Evolutionary conservation across 2,888 invertebrate genomes (phyloP).

Genomic region (Coecobrya sp.): DNA sequence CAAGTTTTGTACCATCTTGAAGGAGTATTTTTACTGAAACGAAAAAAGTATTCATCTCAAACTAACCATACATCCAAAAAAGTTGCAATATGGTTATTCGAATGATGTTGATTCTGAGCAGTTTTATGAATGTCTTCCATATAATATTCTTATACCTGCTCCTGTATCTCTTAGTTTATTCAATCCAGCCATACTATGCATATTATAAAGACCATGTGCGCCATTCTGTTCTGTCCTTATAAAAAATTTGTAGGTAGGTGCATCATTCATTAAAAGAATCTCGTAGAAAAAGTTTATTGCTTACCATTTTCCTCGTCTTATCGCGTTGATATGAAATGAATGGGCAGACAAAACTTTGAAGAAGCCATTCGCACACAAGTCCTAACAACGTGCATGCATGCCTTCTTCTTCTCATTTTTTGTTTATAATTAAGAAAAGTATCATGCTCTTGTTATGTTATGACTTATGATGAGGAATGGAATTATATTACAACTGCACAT

Average conservation of each 20-base stretch:
- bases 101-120: slow-evolving; percentile 7
- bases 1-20: slow-evolving; percentile 20
- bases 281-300: slow-evolving; percentile 28
- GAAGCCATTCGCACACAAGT: slow-evolving; percentile 55
- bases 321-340: slow-evolving; percentile 37
- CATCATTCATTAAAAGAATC: slow-evolving; percentile 44
- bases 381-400: neutral
- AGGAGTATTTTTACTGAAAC: neutral
- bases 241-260: neutral
- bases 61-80: slow-evolving; percentile 18
- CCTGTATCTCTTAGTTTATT: no score
- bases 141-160: no score
- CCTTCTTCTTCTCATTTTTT: slow-evolving; percentile 8
- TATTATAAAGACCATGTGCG: neutral
- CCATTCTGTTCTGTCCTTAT: neutral
- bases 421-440: slow-evolving; percentile 70
- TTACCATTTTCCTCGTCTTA: slow-evolving; percentile 7
- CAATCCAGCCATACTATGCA: slow-evolving; percentile 13
- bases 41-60: neutral
- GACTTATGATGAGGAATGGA: neutral
- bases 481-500: neutral
- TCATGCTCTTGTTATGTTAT: neutral
- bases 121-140: slow-evolving; percentile 24
- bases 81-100: slow-evolving; percentile 25
- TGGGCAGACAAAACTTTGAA: slow-evolving; percentile 29